A percentile compares a stretch with the other conserved stretches of the same genome.
Conservation (phyloP, 1,140 invertebrate genomes). For the Lutraria rhynchaena region DNA sequence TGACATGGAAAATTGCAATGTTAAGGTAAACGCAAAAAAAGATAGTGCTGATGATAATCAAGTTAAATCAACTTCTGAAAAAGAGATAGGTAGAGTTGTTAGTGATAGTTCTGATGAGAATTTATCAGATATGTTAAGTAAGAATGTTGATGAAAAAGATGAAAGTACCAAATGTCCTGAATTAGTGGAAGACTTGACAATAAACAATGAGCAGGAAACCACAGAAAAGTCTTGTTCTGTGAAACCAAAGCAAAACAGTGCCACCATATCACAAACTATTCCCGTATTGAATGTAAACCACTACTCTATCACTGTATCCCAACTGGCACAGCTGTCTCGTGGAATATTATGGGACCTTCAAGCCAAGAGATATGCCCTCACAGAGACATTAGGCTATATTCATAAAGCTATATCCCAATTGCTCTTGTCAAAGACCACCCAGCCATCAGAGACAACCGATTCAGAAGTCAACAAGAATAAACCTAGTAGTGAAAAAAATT, state of each 20-base stretch:
- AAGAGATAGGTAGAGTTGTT: background rate
- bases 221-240: background rate
- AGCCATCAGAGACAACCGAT: background rate
- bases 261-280: background rate
- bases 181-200: background rate
- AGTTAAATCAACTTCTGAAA: background rate
- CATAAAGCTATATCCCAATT: constrained; percentile 77
- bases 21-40: background rate
- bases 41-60: constrained; percentile 16
- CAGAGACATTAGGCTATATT: constrained; percentile 77
- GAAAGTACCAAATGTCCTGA: background rate
- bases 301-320: constrained; percentile 59
- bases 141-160: background rate
- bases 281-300: constrained; percentile 49
- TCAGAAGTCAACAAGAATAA: constrained; percentile 2
- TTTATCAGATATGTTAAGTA: background rate
- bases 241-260: too few relatives aligned
- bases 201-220: background rate
- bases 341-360: constrained; percentile 77
- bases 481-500: constrained; percentile 17
- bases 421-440: constrained; percentile 70
- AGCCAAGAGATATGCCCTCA: constrained; percentile 74
- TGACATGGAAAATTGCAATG: constrained; percentile 29
- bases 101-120: background rate
- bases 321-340: constrained; percentile 68